phyloP scores from a whole-genome alignment of 2,113 vertebrate genomes.

The Cyprinodon tularosa region DNA sequence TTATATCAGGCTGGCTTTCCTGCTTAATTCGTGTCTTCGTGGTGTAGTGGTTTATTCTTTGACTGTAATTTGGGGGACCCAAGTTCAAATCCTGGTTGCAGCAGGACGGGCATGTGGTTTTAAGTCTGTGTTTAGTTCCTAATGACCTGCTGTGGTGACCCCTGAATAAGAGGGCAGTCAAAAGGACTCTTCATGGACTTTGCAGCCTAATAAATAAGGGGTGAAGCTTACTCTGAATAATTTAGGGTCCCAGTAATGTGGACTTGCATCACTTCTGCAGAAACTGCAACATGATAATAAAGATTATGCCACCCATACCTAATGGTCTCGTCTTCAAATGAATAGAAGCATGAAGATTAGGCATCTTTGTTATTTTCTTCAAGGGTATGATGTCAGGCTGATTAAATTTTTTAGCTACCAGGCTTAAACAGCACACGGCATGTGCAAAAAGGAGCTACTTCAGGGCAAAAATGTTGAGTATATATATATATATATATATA shows the following conservation, averaged over 20 bases:
- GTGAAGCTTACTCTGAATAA: slow-evolving; percentile 58
- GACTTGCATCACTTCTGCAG: slow-evolving; percentile 47
- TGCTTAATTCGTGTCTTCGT: no score
- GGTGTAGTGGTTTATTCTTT: no score
- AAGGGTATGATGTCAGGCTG: background rate
- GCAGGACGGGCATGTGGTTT: no score
- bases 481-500: no score
- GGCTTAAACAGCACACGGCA: slow-evolving; percentile 16
- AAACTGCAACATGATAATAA: slow-evolving; percentile 12
- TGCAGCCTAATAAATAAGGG: background rate
- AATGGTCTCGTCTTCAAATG: slow-evolving; percentile 12
- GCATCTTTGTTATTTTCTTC: background rate
- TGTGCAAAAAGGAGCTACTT: slow-evolving; percentile 26
- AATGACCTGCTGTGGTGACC: no score
- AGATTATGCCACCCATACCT: background rate
- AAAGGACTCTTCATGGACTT: no score
- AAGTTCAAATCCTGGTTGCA: no score
- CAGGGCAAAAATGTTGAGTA: slow-evolving; percentile 8
- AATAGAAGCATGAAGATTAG: background rate
- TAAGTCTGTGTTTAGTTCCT: no score
- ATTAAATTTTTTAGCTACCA: background rate
- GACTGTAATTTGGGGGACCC: no score
- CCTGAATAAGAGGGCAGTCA: no score
- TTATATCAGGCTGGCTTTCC: background rate
- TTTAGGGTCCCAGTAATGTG: slow-evolving; percentile 41